Percentiles rank a stretch among this genome's conserved stretches.
Evolutionary conservation across 2,888 invertebrate species (phyloP).

Genomic region (Ochlodes sylvanus): DNA sequence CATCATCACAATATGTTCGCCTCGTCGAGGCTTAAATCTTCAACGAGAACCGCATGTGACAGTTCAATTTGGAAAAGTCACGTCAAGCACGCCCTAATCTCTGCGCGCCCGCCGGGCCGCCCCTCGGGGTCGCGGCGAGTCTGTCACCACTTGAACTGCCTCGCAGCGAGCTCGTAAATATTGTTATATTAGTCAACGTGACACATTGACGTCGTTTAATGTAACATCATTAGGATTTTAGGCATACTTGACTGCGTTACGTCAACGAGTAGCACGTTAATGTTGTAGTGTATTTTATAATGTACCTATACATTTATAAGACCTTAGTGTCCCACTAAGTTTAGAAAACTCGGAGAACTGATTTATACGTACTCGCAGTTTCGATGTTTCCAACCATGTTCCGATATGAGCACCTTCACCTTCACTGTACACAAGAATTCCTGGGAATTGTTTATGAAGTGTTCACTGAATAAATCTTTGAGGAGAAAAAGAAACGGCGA

Average conservation of each 20-base stretch:
- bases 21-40: slow-evolving; percentile 17
- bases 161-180: not conserved
- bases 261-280: not conserved
- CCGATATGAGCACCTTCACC: too few relatives aligned
- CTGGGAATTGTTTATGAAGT: too few relatives aligned
- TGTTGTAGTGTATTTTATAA: not conserved
- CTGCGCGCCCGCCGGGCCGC: not conserved
- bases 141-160: slow-evolving; percentile 5
- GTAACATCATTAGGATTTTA: not conserved
- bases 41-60: slow-evolving; percentile 3
- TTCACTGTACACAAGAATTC: too few relatives aligned
- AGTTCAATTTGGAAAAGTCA: slow-evolving; percentile 14
- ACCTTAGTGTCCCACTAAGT: not conserved
- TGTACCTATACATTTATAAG: too few relatives aligned
- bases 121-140: not conserved
- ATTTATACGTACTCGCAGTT: too few relatives aligned
- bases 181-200: slow-evolving; percentile 9
- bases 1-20: slow-evolving; percentile 18
- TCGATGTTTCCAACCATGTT: too few relatives aligned
- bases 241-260: not conserved
- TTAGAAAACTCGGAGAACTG: too few relatives aligned
- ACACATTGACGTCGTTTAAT: not conserved
- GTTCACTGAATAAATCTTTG: too few relatives aligned
- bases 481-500: too few relatives aligned
- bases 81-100: slow-evolving; percentile 1